phyloP scores from a whole-genome alignment of 1,140 invertebrate genomes.

The Conus betulinus region DNA sequence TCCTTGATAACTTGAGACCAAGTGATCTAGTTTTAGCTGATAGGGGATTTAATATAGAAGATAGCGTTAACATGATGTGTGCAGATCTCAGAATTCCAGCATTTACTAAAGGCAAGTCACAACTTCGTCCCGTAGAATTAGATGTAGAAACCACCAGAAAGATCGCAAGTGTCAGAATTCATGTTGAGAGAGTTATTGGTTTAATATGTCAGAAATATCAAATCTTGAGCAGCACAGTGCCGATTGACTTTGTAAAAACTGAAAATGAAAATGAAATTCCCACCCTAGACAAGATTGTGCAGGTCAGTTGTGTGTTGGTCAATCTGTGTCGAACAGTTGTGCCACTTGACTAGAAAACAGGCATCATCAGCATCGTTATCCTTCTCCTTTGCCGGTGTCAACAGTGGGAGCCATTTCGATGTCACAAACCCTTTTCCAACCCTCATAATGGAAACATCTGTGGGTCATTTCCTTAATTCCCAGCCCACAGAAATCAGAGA shows the following conservation, averaged over 20 bases:
- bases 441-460: neutral
- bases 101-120: constrained; percentile 15
- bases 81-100: constrained; percentile 18
- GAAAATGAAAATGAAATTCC: constrained; percentile 23
- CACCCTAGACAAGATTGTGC: constrained; percentile 47
- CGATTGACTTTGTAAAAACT: constrained; percentile 41
- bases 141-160: constrained; percentile 46
- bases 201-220: constrained; percentile 50
- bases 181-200: constrained; percentile 51
- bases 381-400: too few relatives aligned
- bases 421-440: neutral
- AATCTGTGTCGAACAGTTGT: neutral
- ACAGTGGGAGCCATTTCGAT: neutral
- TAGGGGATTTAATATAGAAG: constrained; percentile 43
- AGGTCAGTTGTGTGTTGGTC: constrained; percentile 30
- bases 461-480: neutral
- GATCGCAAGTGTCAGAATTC: constrained; percentile 44
- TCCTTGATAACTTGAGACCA: constrained; percentile 32
- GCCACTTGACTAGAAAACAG: neutral
- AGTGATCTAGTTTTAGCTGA: constrained; percentile 43
- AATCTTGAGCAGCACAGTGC: constrained; percentile 45
- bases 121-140: constrained; percentile 12
- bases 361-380: too few relatives aligned
- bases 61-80: constrained; percentile 1
- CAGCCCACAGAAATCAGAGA: neutral